Conservation (phyloP, 2,888 invertebrate species). For the Agrypnus murinus region DNA sequence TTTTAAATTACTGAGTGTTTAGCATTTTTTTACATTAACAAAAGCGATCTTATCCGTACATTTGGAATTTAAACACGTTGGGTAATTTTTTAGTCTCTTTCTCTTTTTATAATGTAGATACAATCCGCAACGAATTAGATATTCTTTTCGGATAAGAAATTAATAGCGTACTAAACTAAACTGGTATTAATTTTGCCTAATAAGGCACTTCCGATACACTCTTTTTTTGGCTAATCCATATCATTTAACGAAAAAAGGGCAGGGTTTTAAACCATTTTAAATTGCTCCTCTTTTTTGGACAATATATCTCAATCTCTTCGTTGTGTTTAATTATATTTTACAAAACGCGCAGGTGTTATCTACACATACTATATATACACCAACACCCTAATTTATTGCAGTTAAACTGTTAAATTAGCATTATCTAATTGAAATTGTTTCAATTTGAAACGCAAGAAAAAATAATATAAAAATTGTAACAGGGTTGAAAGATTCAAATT, state of each 20-base stretch:
- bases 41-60: slow-evolving; percentile 35
- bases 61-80: slow-evolving; percentile 31
- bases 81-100: slow-evolving; percentile 35
- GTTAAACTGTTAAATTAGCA: slow-evolving; percentile 6
- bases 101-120: no score
- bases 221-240: slow-evolving; percentile 10
- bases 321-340: slow-evolving; percentile 27
- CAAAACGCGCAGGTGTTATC: slow-evolving; percentile 20
- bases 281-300: slow-evolving; percentile 21
- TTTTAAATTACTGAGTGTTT: slow-evolving; percentile 42
- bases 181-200: slow-evolving; percentile 54
- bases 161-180: slow-evolving; percentile 47
- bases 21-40: slow-evolving; percentile 11
- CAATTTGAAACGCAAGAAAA: background rate
- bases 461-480: no score
- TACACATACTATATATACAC: background rate
- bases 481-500: background rate
- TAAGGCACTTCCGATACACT: slow-evolving; percentile 51
- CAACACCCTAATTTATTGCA: slow-evolving; percentile 29
- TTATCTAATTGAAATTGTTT: background rate
- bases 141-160: slow-evolving; percentile 40
- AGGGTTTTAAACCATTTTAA: background rate
- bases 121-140: slow-evolving; percentile 30
- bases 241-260: no score
- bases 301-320: slow-evolving; percentile 40